phyloP scores from a whole-genome alignment of 2,113 vertebrate species.

The Lagenorhynchus albirostris region DNA sequence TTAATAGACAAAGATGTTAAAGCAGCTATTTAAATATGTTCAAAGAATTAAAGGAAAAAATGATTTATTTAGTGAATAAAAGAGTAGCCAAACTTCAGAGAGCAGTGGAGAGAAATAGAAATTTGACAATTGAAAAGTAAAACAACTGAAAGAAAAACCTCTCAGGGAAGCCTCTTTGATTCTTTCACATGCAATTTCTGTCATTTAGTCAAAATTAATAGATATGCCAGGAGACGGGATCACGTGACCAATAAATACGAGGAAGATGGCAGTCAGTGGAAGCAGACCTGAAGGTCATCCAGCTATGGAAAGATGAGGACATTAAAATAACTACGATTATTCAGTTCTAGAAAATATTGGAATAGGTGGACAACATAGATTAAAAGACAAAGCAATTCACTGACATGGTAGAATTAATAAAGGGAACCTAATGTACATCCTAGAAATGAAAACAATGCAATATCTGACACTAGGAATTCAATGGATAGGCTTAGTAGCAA shows the following conservation, averaged over 20 bases:
- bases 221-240: background rate
- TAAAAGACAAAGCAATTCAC: background rate
- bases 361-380: background rate
- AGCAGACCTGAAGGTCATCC: background rate
- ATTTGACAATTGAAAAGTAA: background rate
- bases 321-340: background rate
- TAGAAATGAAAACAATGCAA: background rate
- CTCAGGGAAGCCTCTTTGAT: background rate
- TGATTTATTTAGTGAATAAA: background rate
- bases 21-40: background rate
- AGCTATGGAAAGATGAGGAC: background rate
- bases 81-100: background rate
- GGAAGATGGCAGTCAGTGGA: background rate
- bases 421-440: background rate
- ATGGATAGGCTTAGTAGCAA: background rate
- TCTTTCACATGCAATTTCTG: background rate
- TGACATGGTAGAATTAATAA: background rate
- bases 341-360: background rate
- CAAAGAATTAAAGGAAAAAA: background rate
- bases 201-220: background rate
- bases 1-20: background rate
- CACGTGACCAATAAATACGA: background rate
- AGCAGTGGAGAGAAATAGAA: background rate
- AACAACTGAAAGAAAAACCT: background rate
- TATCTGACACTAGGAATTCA: background rate